phyloP scores from a whole-genome alignment of 2,113 vertebrate species.

The Crotophaga sulcirostris region DNA sequence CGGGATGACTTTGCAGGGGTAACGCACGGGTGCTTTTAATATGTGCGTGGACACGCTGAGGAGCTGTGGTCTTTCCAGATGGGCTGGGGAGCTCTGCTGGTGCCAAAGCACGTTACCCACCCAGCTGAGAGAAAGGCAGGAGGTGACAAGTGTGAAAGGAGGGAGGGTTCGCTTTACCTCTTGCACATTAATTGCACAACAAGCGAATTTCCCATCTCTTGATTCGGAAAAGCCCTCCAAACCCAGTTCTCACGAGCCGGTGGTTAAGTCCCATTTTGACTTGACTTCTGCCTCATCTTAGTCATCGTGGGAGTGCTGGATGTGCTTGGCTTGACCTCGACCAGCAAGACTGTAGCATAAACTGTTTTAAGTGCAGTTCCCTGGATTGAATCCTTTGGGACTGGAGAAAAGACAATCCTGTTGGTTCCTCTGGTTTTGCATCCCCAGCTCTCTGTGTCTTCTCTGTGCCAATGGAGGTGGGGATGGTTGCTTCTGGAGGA shows the following conservation, averaged over 20 bases:
- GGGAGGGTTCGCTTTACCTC: not conserved
- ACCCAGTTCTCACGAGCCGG: fast-evolving
- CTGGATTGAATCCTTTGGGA: not conserved
- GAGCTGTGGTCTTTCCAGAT: not conserved
- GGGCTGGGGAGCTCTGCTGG: not conserved
- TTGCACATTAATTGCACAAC: not conserved
- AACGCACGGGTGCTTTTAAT: not conserved
- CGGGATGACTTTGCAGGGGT: not conserved
- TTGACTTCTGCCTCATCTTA: not conserved
- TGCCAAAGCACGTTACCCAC: not conserved
- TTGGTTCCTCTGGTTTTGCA: not conserved
- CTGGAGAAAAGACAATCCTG: not conserved
- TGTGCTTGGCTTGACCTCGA: not conserved
- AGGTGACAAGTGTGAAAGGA: not conserved
- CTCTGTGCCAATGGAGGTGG: not conserved
- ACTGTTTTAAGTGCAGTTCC: not conserved
- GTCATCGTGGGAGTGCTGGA: not conserved
- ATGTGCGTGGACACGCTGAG: not conserved
- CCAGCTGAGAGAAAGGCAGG: not conserved
- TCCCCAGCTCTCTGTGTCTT: not conserved
- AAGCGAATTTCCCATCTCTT: not conserved
- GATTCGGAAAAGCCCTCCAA: not conserved
- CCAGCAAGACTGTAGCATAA: not conserved
- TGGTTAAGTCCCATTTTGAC: not conserved
- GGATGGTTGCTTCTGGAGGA: not conserved